phyloP scores from a whole-genome alignment of 2,797 vertebrate genomes.

The Myiotriccus ornatus region DNA sequence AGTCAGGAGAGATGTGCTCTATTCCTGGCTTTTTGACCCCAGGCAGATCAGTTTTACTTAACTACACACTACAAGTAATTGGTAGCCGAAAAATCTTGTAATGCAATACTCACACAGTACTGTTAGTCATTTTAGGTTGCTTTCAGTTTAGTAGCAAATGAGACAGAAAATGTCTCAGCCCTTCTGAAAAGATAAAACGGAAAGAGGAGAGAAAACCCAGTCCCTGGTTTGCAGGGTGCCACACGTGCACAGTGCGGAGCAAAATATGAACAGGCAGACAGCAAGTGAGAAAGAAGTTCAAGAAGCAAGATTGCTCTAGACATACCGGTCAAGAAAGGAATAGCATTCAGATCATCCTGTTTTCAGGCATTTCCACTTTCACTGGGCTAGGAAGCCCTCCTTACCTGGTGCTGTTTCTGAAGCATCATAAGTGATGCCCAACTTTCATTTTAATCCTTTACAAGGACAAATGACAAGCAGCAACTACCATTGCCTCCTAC shows the following conservation, averaged over 20 bases:
- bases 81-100: background rate
- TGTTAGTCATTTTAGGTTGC: background rate
- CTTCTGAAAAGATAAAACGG: background rate
- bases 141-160: background rate
- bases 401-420: background rate
- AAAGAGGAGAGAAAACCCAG: background rate
- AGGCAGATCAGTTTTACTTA: background rate
- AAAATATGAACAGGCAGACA: background rate
- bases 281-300: background rate
- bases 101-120: background rate
- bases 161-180: background rate
- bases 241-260: accelerated
- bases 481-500: background rate
- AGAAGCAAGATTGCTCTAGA: background rate
- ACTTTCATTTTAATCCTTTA: background rate
- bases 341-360: background rate
- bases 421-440: background rate
- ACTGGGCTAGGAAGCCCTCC: background rate
- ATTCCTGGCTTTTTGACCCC: background rate
- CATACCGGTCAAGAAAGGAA: background rate
- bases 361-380: background rate
- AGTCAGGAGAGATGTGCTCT: background rate
- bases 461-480: background rate
- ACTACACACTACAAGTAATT: background rate
- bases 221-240: background rate